Evolutionary conservation across 1,140 invertebrate genomes (phyloP).

Genomic region (Prorops nasuta): DNA sequence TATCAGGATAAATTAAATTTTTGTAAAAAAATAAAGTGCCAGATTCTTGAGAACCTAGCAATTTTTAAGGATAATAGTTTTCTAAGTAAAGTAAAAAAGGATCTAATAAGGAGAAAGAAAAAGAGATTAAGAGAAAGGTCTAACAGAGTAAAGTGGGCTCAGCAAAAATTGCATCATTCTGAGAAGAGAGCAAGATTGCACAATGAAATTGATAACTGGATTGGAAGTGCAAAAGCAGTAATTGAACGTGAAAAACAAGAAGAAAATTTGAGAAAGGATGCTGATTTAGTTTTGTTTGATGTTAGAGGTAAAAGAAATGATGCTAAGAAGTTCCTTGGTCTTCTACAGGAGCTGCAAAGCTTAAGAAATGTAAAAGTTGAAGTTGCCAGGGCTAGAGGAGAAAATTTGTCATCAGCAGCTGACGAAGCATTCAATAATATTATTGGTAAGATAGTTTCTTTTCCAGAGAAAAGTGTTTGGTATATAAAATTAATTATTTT

Average conservation of each 20-base stretch:
- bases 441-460: constrained; percentile 32
- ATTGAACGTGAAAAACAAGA: constrained; percentile 66
- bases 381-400: constrained; percentile 62
- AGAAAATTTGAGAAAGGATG: constrained; percentile 65
- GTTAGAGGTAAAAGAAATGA: constrained; percentile 69
- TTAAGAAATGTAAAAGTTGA: constrained; percentile 63
- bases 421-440: constrained; percentile 49
- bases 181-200: constrained; percentile 48
- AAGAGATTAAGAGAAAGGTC: constrained; percentile 60
- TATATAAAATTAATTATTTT: constrained; percentile 9
- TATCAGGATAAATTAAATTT: constrained; percentile 56
- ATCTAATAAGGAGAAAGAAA: constrained; percentile 56
- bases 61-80: constrained; percentile 49
- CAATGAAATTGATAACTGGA: constrained; percentile 61
- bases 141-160: constrained; percentile 47
- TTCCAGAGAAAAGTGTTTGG: constrained; percentile 12
- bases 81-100: constrained; percentile 50
- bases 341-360: constrained; percentile 64
- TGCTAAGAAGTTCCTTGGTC: constrained; percentile 62
- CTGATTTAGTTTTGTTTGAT: constrained; percentile 68
- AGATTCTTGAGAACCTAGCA: constrained; percentile 49
- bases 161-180: constrained; percentile 44
- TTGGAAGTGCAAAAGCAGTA: constrained; percentile 62
- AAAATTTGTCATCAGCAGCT: constrained; percentile 51
- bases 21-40: constrained; percentile 50